These are phyloP conservation scores for Coleophora deauratella DNA, from an alignment of 2,888 invertebrate species.

Conservation along the genomic window DNA sequence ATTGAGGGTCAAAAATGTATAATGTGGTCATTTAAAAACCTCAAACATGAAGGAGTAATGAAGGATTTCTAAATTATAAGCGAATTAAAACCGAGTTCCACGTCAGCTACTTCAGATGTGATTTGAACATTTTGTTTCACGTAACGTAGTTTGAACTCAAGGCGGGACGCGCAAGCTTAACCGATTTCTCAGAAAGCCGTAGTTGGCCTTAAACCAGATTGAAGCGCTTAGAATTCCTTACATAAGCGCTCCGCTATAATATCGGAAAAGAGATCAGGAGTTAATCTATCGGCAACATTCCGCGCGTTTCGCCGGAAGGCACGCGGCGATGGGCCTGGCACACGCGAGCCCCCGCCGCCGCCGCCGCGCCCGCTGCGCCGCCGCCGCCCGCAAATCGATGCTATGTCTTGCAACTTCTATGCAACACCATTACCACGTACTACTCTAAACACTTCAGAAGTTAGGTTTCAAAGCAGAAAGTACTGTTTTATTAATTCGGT, in stretches of 20 bases:
- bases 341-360: conserved; percentile 28
- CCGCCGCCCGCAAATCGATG: conserved; percentile 55
- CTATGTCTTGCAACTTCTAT: conserved; percentile 25
- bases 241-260: conserved; percentile 67
- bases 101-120: too few species aligned
- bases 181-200: conserved; percentile 41
- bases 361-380: conserved; percentile 24
- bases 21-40: too few species aligned
- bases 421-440: conserved; percentile 23
- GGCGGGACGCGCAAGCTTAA: too few species aligned
- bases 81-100: too few species aligned
- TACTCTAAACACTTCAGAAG: conserved; percentile 38
- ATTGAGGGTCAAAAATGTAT: too few species aligned
- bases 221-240: conserved; percentile 69
- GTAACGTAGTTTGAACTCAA: too few species aligned
- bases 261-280: conserved; percentile 74
- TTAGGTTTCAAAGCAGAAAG: too few species aligned
- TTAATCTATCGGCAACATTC: conserved; percentile 74
- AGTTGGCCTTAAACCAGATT: conserved; percentile 64
- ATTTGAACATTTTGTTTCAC: too few species aligned
- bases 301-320: conserved; percentile 71
- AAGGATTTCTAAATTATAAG: too few species aligned
- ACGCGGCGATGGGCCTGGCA: conserved; percentile 29
- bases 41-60: too few species aligned
- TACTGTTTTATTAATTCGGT: too few species aligned